Percentiles rank a stretch among this genome's conserved stretches.
phyloP scores from a whole-genome alignment of 2,888 invertebrate species.

The Apamea sordens region DNA sequence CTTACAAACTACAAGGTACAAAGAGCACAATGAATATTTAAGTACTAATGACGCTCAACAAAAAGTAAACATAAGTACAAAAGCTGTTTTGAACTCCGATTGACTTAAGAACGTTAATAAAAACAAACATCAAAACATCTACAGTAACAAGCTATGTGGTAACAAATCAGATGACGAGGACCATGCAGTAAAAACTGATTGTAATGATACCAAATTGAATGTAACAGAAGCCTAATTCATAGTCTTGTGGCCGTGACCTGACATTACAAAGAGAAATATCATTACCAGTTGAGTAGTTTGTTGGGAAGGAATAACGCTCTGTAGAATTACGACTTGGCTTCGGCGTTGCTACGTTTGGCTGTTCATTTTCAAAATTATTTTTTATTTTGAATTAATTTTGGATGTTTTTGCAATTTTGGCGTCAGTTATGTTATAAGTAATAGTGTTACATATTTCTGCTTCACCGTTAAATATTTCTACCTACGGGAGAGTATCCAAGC shows the following conservation, averaged over 20 bases:
- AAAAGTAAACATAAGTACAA: constrained; percentile 11
- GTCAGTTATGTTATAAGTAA: neutral
- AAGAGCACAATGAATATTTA: constrained; percentile 31
- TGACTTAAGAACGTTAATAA: constrained; percentile 16
- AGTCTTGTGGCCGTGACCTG: constrained; percentile 68
- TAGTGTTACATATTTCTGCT: neutral
- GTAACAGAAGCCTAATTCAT: constrained; percentile 68
- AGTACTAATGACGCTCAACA: constrained; percentile 21
- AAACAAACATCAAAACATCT: constrained; percentile 31
- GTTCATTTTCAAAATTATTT: neutral
- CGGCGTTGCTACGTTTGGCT: constrained; percentile 8
- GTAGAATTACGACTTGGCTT: constrained; percentile 18
- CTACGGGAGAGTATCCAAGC: neutral
- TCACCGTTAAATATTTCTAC: neutral
- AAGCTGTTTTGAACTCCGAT: constrained; percentile 14
- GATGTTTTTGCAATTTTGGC: neutral
- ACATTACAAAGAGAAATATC: constrained; percentile 57
- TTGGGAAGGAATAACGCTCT: constrained; percentile 16
- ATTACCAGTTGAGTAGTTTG: constrained; percentile 36
- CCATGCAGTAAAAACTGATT: constrained; percentile 65
- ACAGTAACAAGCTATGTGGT: constrained; percentile 16
- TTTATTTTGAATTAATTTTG: neutral
- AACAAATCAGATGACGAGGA: constrained; percentile 64
- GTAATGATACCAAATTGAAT: constrained; percentile 74
- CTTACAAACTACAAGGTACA: constrained; percentile 18